Evolutionary conservation across 1,140 invertebrate species (phyloP), one percentile per base, ranked within the genome.

Genomic region (Psix sp.): DNA sequence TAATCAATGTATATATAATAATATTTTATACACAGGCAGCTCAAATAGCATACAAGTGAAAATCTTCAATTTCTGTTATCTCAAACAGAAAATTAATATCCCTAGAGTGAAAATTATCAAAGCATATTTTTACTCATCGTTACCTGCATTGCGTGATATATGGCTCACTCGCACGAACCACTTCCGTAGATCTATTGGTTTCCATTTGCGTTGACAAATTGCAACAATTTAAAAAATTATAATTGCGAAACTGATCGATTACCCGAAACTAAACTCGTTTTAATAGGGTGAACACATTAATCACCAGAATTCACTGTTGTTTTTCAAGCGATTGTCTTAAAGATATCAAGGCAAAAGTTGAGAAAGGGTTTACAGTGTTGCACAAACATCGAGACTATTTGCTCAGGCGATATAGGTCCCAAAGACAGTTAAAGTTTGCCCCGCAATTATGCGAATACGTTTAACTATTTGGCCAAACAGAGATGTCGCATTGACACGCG

Each of bases 201-300:
- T 70, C 77, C 74, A 57, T 60, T 42, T 18, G 52, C 66, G 76
- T 78, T 79, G 79, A 82, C 80, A 80, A 82, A 82, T 82, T 80
- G 78, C 80, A 79, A 81, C 74, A 75, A 80, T 80, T 82, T 81
- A n/a, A n/a, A n/a, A n/a, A n/a, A n/a, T n/a, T n/a, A n/a, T n/a
- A n/a, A n/a, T n/a, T n/a, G n/a, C n/a, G n/a, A n/a, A n/a, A n/a
- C n/a, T n/a, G n/a, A n/a, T n/a, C n/a, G n/a, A n/a, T n/a, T n/a
- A n/a, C n/a, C n/a, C n/a, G n/a, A n/a, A n/a, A n/a, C n/a, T n/a
- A n/a, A n/a, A n/a, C n/a, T n/a, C n/a, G n/a, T n/a, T n/a, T n/a
- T n/a, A n/a, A n/a, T n/a, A n/a, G n/a, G n/a, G n/a, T n/a, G n/a
- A n/a, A n/a, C n/a, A n/a, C n/a, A n/a, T n/a, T n/a, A n/a, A n/a